Conservation (phyloP, 1,140 invertebrate genomes). For the Anoplolepis gracilipes region DNA sequence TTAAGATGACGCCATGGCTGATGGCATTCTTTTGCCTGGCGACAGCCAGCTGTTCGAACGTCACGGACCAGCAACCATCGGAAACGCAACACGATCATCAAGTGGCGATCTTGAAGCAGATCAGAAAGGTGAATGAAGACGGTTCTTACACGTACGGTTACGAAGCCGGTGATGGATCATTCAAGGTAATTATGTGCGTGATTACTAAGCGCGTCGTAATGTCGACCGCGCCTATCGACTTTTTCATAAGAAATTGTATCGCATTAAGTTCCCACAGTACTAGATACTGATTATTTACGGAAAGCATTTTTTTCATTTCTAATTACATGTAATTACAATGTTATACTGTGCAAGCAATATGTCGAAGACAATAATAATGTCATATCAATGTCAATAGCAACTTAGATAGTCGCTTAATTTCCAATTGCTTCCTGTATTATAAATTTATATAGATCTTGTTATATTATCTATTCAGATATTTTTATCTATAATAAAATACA, state of each 20-base stretch:
- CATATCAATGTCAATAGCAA: neutral
- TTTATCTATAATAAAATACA: neutral
- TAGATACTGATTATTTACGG: neutral
- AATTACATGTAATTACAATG: neutral
- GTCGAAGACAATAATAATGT: neutral
- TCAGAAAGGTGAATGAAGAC: constrained; percentile 93
- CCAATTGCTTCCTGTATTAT: neutral
- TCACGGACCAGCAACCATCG: constrained; percentile 84
- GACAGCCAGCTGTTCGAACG: constrained; percentile 82
- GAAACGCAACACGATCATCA: constrained; percentile 83
- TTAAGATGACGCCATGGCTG: constrained; percentile 85
- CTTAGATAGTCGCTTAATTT: neutral
- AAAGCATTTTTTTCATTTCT: neutral
- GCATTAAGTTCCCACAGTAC: constrained; percentile 34
- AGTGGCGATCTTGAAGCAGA: constrained; percentile 90
- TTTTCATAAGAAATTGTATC: constrained; percentile 15
- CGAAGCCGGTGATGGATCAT: constrained; percentile 93
- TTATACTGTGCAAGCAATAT: neutral
- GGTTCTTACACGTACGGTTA: constrained; percentile 94
- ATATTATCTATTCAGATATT: neutral
- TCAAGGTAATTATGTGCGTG: constrained; percentile 86
- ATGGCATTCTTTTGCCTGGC: constrained; percentile 84
- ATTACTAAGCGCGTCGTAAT: constrained; percentile 44
- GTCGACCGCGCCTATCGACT: constrained; percentile 26
- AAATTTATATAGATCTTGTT: neutral